Evolutionary conservation across 2,888 invertebrate species (phyloP).

Genomic region (Ptychoptera albimana): DNA sequence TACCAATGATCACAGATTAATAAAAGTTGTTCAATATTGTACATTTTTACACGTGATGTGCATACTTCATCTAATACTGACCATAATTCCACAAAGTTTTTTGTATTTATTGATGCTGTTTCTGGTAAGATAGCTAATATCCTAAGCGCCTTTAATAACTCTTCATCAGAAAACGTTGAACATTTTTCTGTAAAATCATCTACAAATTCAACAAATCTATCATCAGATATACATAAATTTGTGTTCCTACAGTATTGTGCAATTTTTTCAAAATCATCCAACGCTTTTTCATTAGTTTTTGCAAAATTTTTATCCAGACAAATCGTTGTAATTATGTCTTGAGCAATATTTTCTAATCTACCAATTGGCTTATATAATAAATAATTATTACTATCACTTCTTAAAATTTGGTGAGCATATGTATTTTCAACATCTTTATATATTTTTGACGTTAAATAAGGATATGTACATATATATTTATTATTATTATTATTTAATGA

Average conservation of each 20-base stretch:
- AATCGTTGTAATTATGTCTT: neutral
- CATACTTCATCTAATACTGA: constrained; percentile 51
- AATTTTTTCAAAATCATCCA: constrained; percentile 15
- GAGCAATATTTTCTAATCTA: constrained; percentile 10
- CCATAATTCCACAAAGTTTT: constrained; percentile 49
- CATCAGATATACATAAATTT: constrained; percentile 16
- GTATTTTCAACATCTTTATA: constrained; percentile 23
- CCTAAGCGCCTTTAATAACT: constrained; percentile 37
- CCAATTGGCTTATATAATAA: neutral
- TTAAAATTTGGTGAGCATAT: constrained; percentile 22
- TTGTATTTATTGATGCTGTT: constrained; percentile 33
- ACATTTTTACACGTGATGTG: constrained; percentile 29
- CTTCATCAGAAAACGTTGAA: constrained; percentile 36
- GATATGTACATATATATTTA: neutral
- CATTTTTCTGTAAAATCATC: constrained; percentile 33
- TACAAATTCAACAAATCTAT: constrained; percentile 17
- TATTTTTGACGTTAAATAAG: constrained; percentile 11
- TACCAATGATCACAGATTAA: constrained; percentile 47
- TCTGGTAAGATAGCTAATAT: constrained; percentile 36
- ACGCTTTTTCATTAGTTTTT: constrained; percentile 11
- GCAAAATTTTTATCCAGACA: neutral
- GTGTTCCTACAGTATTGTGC: constrained; percentile 16
- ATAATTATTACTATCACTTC: constrained; percentile 15
- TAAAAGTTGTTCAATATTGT: constrained; percentile 39
- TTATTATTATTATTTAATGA: neutral